Evolutionary conservation across 2,113 vertebrate genomes (phyloP).

Genomic region (zebrafish (Danio rerio)): GRCz12tu NC_133180.1:36069001-36069500

Average conservation of each 20-base stretch:
- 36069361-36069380: too few relatives aligned
- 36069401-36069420: too few relatives aligned
- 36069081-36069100: neutral
- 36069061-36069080: slow-evolving; percentile 10
- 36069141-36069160: neutral
- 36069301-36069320: too few relatives aligned
- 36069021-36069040: neutral
- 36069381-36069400: too few relatives aligned
- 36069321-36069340: too few relatives aligned
- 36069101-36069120: neutral
- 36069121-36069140: neutral
- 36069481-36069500: neutral
- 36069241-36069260: neutral
- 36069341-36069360: too few relatives aligned
- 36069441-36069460: too few relatives aligned
- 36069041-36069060: neutral
- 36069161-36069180: neutral
- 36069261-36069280: neutral
- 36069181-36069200: neutral
- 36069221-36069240: neutral
- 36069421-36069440: too few relatives aligned
- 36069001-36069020: neutral
- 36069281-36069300: neutral
- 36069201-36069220: neutral
- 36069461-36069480: neutral